A percentile compares a stretch with the other conserved stretches of the same genome.
phyloP scores from a whole-genome alignment of 30 jellyfish, hydroid and myxozoan genomes.

The Sanderia malayensis region DNA sequence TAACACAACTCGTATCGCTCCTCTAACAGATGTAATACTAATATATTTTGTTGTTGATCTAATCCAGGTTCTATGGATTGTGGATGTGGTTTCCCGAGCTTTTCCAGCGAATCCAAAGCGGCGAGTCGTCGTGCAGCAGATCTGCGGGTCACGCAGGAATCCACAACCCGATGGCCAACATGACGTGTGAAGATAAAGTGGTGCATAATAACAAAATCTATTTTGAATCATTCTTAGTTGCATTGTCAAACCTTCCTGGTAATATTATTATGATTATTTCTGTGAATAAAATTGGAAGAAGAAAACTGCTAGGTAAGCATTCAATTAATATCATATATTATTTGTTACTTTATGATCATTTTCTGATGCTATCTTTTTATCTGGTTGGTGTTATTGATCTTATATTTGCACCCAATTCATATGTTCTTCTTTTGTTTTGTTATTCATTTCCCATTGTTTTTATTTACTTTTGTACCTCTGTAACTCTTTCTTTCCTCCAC shows the following conservation, averaged over 20 bases:
- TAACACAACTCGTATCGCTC: too few species aligned
- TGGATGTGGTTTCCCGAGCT: constrained; percentile 99
- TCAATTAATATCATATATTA: too few species aligned
- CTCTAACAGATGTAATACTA: too few species aligned
- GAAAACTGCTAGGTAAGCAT: constrained; percentile 75
- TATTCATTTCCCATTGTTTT: too few species aligned
- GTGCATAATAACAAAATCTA: constrained; percentile 51
- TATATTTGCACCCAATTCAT: too few species aligned
- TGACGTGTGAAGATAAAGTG: constrained; percentile 80
- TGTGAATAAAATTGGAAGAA: constrained; percentile 78
- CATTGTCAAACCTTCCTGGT: constrained; percentile 96
- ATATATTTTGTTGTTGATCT: too few species aligned
- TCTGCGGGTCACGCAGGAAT: constrained; percentile 32
- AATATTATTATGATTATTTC: constrained; percentile 63
- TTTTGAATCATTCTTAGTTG: constrained; percentile 85
- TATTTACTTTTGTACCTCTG: too few species aligned
- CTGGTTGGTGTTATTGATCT: too few species aligned
- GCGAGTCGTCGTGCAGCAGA: constrained; percentile 84
- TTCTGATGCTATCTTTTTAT: too few species aligned
- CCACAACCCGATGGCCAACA: constrained; percentile 43
- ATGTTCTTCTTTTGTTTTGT: too few species aligned
- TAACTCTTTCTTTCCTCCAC: too few species aligned
- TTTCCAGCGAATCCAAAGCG: constrained; percentile 80
- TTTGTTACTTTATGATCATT: too few species aligned
- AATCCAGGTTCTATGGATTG: constrained; percentile 88